Conservation (phyloP, 1,140 invertebrate species). For the Neodiprion pinetum region DNA sequence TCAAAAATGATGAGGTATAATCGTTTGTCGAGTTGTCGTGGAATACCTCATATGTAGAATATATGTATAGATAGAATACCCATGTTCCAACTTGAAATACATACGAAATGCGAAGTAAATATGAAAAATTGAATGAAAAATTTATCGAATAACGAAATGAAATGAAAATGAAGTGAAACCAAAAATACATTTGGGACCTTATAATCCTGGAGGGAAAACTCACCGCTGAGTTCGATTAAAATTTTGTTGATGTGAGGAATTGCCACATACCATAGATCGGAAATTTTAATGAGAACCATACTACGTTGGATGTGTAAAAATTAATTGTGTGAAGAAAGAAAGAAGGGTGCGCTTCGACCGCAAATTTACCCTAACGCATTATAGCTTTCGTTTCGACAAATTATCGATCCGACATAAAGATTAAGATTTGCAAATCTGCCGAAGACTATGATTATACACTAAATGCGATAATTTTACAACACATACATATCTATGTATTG, state of each 20-base stretch:
- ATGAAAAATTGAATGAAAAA: no score
- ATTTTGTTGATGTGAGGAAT: constrained; percentile 55
- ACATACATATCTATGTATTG: not conserved
- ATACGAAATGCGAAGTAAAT: no score
- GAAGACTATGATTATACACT: not conserved
- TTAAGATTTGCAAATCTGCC: not conserved
- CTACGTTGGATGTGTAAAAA: no score
- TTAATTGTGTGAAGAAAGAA: no score
- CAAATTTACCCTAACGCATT: not conserved
- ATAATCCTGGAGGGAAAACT: constrained; percentile 50
- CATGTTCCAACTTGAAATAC: no score
- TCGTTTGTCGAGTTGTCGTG: no score
- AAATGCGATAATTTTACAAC: not conserved
- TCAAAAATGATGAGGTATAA: no score
- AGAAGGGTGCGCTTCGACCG: no score
- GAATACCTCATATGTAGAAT: no score
- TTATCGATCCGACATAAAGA: not conserved
- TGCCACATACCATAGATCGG: constrained; percentile 41
- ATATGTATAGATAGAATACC: no score
- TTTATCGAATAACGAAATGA: no score
- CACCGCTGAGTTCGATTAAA: constrained; percentile 37
- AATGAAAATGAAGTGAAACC: constrained; percentile 15
- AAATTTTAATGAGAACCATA: not conserved
- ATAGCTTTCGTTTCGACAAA: not conserved
- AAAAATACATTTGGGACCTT: constrained; percentile 23